Base-by-base conservation (phyloP, 2,888 invertebrate species). In the Leptinotarsa peninsularis region DNA sequence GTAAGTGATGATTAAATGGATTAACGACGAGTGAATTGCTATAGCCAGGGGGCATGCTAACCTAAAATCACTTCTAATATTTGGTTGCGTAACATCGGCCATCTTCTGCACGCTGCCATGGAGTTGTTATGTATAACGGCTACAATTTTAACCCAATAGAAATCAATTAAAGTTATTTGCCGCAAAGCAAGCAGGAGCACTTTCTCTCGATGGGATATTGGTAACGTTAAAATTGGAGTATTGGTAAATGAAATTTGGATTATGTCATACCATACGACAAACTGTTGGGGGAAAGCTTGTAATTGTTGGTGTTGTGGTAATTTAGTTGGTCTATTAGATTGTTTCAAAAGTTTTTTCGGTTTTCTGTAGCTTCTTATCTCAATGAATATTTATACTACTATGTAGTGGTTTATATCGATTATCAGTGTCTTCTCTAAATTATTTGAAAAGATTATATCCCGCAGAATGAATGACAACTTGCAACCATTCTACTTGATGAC, bases 221-320 rank as follows among this genome's bases (percentile, higher is more conserved):
- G 63, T 71, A 71, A 71, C 70, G n/a, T 60, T 56, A 33, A 71
- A 58, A 71, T 71, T 60, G 23, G 54, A n/a, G 21, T 71, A 60
- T 60, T 60, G 60, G 60, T 60, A 27, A 21, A 60, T 50, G 49
- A 60, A 71, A 58, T 60, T 60, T n/a, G 33, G 60, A 49, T 71
- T 71, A 71, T 71, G 49, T 71, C 60, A 71, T 60, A 60, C 60
- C 60, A 60, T 27, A 60, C 23, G 60, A 60, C 60, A 27, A 10
- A 10, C 10, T 43, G 60, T 27, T 21, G 60, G 21, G 15, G 21
- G 60, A 60, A 60, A 60, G 60, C 27, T 21, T 15, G 15, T 60
- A 60, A 60, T 60, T 15, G 21, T 2, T 27, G 21, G n/a, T 60
- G 23, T 21, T 60, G 13, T 15, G 15, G 27, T 23, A 0, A 60